phyloP scores from a whole-genome alignment of 2,113 vertebrate species.

The Petromus typicus region DNA sequence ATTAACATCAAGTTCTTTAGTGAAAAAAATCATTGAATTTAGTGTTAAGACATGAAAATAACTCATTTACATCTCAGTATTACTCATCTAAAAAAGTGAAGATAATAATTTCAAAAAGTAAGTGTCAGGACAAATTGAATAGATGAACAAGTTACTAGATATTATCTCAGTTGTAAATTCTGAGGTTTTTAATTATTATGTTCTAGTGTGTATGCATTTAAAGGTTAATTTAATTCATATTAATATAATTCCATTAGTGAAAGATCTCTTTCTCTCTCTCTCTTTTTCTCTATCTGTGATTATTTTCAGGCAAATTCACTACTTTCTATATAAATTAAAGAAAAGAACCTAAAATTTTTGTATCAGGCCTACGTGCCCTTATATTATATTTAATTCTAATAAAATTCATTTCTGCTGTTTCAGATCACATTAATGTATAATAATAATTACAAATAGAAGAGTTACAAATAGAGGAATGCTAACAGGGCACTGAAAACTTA shows the following conservation, averaged over 20 bases:
- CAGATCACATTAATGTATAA: neutral
- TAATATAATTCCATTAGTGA: neutral
- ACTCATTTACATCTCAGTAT: neutral
- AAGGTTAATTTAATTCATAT: neutral
- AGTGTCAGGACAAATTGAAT: neutral
- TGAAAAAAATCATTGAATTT: neutral
- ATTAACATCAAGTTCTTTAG: neutral
- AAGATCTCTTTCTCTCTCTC: neutral
- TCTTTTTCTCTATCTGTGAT: neutral
- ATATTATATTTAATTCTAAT: slow-evolving; percentile 17
- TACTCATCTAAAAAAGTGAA: neutral
- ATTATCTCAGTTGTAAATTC: neutral
- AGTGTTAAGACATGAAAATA: neutral
- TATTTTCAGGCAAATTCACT: neutral
- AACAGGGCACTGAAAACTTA: slow-evolving; percentile 5
- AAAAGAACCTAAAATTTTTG: neutral
- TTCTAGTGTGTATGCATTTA: neutral
- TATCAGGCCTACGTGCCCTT: neutral
- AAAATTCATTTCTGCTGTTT: neutral
- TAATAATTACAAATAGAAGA: neutral
- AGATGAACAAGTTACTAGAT: neutral
- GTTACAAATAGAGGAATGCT: neutral
- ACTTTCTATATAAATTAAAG: neutral
- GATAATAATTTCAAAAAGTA: slow-evolving; percentile 5
- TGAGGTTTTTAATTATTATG: neutral